Base-by-base conservation (phyloP, 1,140 invertebrate genomes). In the Eciton burchellii region DNA sequence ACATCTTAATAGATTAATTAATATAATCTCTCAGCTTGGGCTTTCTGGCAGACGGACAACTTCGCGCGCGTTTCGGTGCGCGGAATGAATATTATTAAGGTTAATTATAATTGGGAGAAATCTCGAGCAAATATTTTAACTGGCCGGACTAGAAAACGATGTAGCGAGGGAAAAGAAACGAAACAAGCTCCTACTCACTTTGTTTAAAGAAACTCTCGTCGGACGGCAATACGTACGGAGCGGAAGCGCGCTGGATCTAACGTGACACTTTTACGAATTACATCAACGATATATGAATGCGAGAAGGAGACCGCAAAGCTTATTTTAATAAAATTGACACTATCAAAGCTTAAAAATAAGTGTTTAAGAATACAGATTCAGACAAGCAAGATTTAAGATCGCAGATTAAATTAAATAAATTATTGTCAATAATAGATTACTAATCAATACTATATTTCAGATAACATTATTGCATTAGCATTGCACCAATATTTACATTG, bases 1-100 rank as follows among this genome's bases (percentile, higher is more conserved):
- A 89, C 88, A 89, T 89, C 88, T 89, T 89, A 89, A 89, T 89
- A 89, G 85, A 89, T 89, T 89, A 89, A 89, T 89, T 89, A 89
- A 89, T 89, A 87, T 89, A 89, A 89, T 87, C 88, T 83, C 73
- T 76, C 43, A 16, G 82, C 47, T 45, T 62, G 47, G 81, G 45
- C 56, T 85, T 35, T 41, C 52, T 45, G 73, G 56, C 77, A 85
- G 81, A 73, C 81, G 88, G 81, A 81, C 66, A 87, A 82, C 85
- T 84, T 71, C 66, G 35, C 35, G 35, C 35, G 35, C 35, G 82
- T 89, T 60, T 81, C 79, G 49, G 83, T 81, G 65, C 59, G 77
- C 81, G 63, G 59, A 85, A 88, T 85, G 84, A 87, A 89, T 89
- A 90, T 89, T 89, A 85, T 90, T 90, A 85, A 90, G 84, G 87